These are phyloP conservation scores for Heliconius nattereri DNA, from an alignment of 1,140 invertebrate species.

Conservation along the genomic window DNA sequence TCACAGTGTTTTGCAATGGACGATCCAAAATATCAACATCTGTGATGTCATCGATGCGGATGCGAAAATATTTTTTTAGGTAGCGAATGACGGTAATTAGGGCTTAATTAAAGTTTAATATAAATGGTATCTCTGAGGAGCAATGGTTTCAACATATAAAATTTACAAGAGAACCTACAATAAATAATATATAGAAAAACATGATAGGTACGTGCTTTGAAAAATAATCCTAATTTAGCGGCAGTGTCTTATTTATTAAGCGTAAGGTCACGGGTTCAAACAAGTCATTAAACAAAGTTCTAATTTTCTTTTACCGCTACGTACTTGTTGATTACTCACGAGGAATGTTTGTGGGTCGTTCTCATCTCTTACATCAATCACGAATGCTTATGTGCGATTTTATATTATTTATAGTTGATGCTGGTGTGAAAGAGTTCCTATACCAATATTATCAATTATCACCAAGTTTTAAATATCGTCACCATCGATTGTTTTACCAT, in stretches of 20 bases:
- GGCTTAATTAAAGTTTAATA: no score
- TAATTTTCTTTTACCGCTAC: conserved; percentile 14
- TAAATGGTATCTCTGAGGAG: no score
- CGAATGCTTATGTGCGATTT: background rate
- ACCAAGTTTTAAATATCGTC: no score
- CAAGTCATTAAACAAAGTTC: conserved; percentile 9
- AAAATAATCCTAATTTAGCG: background rate
- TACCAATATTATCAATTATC: no score
- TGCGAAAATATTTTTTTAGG: background rate
- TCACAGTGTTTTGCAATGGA: conserved; percentile 16
- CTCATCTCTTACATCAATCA: background rate
- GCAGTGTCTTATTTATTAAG: conserved; percentile 11
- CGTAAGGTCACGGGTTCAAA: background rate
- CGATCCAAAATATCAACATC: conserved; percentile 24
- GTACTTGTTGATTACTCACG: conserved; percentile 2
- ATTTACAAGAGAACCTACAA: no score
- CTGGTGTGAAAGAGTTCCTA: background rate
- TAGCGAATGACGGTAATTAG: no score
- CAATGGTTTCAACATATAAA: background rate
- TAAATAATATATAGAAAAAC: no score
- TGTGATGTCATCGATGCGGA: conserved; percentile 10
- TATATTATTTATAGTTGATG: background rate
- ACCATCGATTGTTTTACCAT: no score
- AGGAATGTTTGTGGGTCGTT: background rate
- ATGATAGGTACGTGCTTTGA: background rate